Evolutionary conservation across 2,113 vertebrate genomes (phyloP).

Genomic region (Daboia siamensis): DNA sequence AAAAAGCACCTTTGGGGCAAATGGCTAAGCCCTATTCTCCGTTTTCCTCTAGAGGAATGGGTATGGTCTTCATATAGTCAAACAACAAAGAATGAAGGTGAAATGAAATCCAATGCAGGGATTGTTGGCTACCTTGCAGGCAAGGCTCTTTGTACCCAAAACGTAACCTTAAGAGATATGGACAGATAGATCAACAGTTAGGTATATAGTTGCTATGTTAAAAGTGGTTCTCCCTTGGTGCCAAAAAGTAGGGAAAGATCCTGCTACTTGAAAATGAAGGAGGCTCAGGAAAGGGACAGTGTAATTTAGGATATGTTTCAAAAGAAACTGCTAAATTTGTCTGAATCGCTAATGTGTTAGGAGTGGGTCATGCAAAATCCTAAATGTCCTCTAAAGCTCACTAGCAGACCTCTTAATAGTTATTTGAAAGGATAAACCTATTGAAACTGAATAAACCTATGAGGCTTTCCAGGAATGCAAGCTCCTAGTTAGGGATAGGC

Average conservation of each 20-base stretch:
- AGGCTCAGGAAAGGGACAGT: background rate
- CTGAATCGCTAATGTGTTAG: background rate
- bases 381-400: background rate
- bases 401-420: background rate
- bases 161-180: background rate
- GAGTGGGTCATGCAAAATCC: background rate
- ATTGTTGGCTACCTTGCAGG: background rate
- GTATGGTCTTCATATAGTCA: background rate
- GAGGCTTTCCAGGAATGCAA: background rate
- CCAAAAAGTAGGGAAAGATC: background rate
- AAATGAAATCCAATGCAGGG: background rate
- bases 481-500: background rate
- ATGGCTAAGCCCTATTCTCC: background rate
- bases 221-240: background rate
- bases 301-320: background rate
- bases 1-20: too few species aligned
- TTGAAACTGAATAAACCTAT: background rate
- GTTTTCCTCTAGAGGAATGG: background rate
- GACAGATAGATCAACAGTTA: background rate
- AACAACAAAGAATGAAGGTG: background rate
- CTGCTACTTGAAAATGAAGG: background rate
- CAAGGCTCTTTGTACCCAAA: background rate
- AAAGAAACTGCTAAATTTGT: background rate
- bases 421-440: background rate
- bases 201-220: background rate